A percentile compares a stretch with the other conserved stretches of the same genome.
These are phyloP conservation scores for Xestia rhomboidea DNA, from an alignment of 2,888 invertebrate genomes.

Conservation along the genomic window DNA sequence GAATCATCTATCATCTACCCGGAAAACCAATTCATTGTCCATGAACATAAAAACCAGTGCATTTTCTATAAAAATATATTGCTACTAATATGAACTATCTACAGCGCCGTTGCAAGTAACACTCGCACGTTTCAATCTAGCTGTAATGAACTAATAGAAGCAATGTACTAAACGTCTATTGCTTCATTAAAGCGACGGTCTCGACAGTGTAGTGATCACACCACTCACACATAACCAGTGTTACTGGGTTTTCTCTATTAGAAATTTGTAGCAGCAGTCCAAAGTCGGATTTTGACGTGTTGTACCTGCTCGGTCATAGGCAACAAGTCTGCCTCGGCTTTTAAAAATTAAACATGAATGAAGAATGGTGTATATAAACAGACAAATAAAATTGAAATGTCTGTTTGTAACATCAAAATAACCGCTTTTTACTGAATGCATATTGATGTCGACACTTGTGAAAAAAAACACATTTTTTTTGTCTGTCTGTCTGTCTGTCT, in stretches of 20 bases:
- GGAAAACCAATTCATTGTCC: background rate
- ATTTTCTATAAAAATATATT: slow-evolving; percentile 10
- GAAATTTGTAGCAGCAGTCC: no score
- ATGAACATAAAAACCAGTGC: background rate
- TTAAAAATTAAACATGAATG: background rate
- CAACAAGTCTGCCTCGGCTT: background rate
- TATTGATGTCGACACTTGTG: no score
- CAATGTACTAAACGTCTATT: background rate
- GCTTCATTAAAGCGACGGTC: background rate
- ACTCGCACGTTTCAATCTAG: slow-evolving; percentile 20
- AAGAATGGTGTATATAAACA: no score
- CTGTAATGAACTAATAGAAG: slow-evolving; percentile 17
- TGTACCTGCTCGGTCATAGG: no score
- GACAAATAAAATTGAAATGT: no score
- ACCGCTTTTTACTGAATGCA: no score
- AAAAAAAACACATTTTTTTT: no score
- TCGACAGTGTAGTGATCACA: background rate
- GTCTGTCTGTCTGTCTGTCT: no score
- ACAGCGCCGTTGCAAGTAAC: background rate
- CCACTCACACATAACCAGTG: background rate
- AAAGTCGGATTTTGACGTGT: background rate
- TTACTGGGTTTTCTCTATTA: background rate
- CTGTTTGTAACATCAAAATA: no score
- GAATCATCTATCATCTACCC: background rate
- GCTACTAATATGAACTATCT: slow-evolving; percentile 1